Conservation (phyloP, 2,888 invertebrate species). For the Drosophila pullipes region DNA sequence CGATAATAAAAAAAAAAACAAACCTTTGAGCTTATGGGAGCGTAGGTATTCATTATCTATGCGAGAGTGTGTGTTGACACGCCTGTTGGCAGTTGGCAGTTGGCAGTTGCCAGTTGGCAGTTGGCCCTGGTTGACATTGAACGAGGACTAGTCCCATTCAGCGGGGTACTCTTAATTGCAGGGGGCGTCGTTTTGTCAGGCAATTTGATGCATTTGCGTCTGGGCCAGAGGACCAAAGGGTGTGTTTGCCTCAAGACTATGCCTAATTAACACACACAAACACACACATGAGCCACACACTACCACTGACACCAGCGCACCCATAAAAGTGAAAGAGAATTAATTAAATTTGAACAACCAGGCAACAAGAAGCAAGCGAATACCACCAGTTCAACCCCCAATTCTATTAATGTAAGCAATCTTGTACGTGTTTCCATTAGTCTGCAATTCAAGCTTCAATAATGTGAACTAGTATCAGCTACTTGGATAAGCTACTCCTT, state of each 20-base stretch:
- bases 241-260: constrained; percentile 62
- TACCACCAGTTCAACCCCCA: neutral
- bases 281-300: constrained; percentile 1
- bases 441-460: constrained; percentile 78
- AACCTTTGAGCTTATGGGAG: constrained; percentile 7
- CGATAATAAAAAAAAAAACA: constrained; percentile 10
- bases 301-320: constrained; percentile 38
- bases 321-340: constrained; percentile 68
- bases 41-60: constrained; percentile 65
- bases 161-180: constrained; percentile 30
- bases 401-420: constrained; percentile 67
- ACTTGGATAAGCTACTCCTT: constrained; percentile 5
- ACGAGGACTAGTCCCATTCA: constrained; percentile 29
- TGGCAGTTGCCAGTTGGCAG: constrained; percentile 36
- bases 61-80: constrained; percentile 53
- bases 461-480: constrained; percentile 33
- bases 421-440: constrained; percentile 81
- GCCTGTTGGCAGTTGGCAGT: constrained; percentile 49
- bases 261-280: constrained; percentile 72
- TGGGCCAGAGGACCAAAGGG: constrained; percentile 46
- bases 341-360: constrained; percentile 71
- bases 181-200: constrained; percentile 60
- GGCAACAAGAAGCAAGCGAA: constrained; percentile 21
- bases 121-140: constrained; percentile 59
- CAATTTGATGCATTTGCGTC: constrained; percentile 74